Evolutionary conservation across 2,888 invertebrate species (phyloP), one percentile per base, ranked within the genome.

Genomic region (Clistopyga incitator): DNA sequence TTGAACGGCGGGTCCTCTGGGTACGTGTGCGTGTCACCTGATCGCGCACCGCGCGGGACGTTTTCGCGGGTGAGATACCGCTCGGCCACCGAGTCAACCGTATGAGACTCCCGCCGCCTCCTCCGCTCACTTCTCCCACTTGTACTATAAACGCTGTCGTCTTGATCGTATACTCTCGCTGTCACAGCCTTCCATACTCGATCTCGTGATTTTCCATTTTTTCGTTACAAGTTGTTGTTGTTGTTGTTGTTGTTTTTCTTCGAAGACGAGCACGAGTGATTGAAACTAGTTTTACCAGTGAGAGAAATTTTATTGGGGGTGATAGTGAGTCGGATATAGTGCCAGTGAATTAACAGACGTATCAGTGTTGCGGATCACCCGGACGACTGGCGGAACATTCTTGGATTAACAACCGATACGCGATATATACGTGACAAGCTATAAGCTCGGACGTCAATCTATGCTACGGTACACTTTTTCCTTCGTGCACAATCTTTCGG

Each of bases 51-150:
- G 91, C 89, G 91, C 90, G 92, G 90, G 89, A 92, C 90, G 89
- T 92, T 91, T 91, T 91, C 91, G 92, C 89, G 91, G 91, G 89
- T 92, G 91, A 91, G 90, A 91, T 91, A 90, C 89, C 89, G 89
- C 90, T 90, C 75, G 76, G 68, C 84, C 78, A 72, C 71, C 78
- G 76, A 85, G 78, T 82, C 81, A 79, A 82, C 78, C 82, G 82
- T 75, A 61, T 68, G 68, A 67, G 78, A 75, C 75, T 82, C 67
- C 78, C 81, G 64, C 64, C 75, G 77, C 25, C 29, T 54, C 47
- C 75, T 78, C 25, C 29, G 61, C 47, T 42, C 45, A 38, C 23
- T 54, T 64, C 45, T 25, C 38, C 47, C 52, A 59, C 54, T 59
- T 67, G 10, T 38, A 20, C 18, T 29, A 18, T 23, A 52, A 64